Evolutionary conservation across 1,140 invertebrate genomes (phyloP).

Genomic region (Ceratosolen solmsi): DNA sequence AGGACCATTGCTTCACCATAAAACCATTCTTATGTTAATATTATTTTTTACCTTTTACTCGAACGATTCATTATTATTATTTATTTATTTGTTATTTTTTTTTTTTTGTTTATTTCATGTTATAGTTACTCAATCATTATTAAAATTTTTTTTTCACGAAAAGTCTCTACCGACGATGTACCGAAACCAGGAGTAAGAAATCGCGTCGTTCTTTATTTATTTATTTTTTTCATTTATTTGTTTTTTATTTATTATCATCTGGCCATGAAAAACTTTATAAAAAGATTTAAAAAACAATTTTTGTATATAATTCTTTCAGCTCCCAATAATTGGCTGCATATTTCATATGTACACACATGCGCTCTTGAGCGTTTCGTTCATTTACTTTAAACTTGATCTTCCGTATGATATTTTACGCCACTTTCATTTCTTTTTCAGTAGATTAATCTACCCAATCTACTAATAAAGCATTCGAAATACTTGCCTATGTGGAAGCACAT

Average conservation of each 20-base stretch:
- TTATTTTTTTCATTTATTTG: no score
- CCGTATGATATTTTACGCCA: neutral
- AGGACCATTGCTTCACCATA: constrained; percentile 69
- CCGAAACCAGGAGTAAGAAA: constrained; percentile 50
- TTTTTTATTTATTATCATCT: constrained; percentile 22
- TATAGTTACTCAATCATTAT: constrained; percentile 44
- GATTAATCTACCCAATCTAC: constrained; percentile 10
- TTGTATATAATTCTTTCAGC: constrained; percentile 7
- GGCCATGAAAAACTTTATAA: constrained; percentile 49
- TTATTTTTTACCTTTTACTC: constrained; percentile 53
- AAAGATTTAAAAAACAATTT: constrained; percentile 52
- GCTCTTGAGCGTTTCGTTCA: constrained; percentile 32
- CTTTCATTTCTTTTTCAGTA: neutral
- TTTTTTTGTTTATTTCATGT: constrained; percentile 50
- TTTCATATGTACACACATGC: constrained; percentile 40
- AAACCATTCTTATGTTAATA: constrained; percentile 55
- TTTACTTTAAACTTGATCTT: constrained; percentile 3
- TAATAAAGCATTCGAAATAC: constrained; percentile 37
- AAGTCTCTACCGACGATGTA: constrained; percentile 40
- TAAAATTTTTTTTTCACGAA: constrained; percentile 42
- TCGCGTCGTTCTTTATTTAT: constrained; percentile 11
- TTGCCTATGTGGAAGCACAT: constrained; percentile 36
- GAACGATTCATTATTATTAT: constrained; percentile 44
- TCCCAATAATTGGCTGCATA: neutral
- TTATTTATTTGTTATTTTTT: no score